Conservation (phyloP, 1,140 invertebrate genomes). For the Laupala kohalensis region DNA sequence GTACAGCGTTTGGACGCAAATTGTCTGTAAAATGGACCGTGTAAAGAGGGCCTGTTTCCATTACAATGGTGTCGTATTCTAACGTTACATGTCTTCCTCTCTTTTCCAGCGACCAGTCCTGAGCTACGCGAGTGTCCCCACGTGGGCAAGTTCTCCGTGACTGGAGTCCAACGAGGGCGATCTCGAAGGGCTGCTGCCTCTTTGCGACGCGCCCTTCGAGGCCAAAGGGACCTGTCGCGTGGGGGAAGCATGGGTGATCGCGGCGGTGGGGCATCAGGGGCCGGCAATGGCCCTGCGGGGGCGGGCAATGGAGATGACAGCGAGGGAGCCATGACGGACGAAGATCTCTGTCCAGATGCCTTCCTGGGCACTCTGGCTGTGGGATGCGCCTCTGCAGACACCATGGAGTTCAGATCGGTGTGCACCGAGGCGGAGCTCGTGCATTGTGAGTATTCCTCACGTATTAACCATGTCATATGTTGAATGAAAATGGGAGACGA, state of each 20-base stretch:
- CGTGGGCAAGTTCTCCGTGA: conserved; percentile 51
- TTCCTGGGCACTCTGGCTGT: conserved; percentile 42
- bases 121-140: conserved; percentile 51
- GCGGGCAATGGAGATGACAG: conserved; percentile 20
- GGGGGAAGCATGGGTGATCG: conserved; percentile 13
- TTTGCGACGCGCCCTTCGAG: neutral
- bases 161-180: conserved; percentile 31
- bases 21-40: no score
- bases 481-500: no score
- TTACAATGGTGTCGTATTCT: no score
- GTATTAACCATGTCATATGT: no score
- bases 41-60: no score
- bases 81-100: no score
- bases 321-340: conserved; percentile 19
- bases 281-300: conserved; percentile 20
- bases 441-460: no score
- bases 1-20: no score
- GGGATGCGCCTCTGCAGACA: conserved; percentile 53
- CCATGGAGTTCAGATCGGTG: conserved; percentile 53
- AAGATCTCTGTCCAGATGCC: conserved; percentile 18
- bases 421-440: conserved; percentile 42
- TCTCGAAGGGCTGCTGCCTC: neutral
- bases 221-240: neutral
- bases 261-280: conserved; percentile 24
- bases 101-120: conserved; percentile 46